Evolutionary conservation across 2,113 vertebrate genomes (phyloP).

Genomic region (Cyprinodon brontotheroides): DNA sequence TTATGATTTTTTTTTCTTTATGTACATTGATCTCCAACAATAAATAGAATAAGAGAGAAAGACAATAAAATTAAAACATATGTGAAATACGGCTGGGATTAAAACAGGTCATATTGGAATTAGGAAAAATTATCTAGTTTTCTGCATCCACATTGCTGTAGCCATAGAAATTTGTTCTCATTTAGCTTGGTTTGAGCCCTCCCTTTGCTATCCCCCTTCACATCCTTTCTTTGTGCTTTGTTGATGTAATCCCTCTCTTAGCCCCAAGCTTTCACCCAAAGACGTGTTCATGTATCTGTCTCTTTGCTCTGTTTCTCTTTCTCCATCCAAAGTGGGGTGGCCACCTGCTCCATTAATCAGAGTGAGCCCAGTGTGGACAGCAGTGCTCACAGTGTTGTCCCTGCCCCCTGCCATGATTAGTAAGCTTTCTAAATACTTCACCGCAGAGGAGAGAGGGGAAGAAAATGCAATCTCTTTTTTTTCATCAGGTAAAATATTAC

Average conservation of each 20-base stretch:
- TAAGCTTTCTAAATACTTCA: conserved; percentile 54
- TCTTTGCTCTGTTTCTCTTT: conserved; percentile 52
- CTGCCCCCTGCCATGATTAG: conserved; percentile 61
- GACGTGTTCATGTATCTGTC: conserved; percentile 49
- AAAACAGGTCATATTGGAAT: conserved; percentile 3
- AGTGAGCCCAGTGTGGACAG: conserved; percentile 49
- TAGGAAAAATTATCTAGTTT: conserved; percentile 6
- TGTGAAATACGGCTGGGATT: neutral
- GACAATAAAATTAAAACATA: conserved; percentile 35
- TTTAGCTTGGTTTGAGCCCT: conserved; percentile 1
- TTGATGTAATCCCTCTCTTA: conserved; percentile 29
- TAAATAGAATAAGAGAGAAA: conserved; percentile 42
- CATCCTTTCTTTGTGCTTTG: neutral
- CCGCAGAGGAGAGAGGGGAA: conserved; percentile 5
- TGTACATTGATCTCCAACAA: conserved; percentile 43
- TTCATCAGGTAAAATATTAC: conserved; percentile 13
- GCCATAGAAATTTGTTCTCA: neutral
- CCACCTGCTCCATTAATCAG: conserved; percentile 80
- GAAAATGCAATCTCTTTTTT: conserved; percentile 6
- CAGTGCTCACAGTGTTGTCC: conserved; percentile 57
- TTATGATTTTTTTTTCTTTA: conserved; percentile 42
- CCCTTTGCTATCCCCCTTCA: neutral
- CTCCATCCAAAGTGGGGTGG: conserved; percentile 56
- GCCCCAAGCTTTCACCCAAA: conserved; percentile 18
- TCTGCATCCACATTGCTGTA: conserved; percentile 8